Conservation (phyloP, 2,113 vertebrate species). For the Oreochromis aureus region DNA sequence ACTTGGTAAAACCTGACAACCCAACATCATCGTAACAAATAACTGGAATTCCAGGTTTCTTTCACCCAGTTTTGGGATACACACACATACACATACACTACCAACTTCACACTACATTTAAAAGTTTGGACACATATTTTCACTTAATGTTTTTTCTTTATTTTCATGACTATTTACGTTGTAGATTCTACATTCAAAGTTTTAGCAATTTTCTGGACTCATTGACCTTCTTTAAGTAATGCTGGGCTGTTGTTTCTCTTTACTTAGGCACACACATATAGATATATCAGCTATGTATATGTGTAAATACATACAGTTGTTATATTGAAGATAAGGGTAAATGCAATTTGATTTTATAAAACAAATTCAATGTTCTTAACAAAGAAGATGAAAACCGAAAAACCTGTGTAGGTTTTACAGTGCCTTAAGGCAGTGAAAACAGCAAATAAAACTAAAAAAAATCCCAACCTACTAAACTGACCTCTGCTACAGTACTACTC, state of each 20-base stretch:
- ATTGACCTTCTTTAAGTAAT: background rate
- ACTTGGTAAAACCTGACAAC: background rate
- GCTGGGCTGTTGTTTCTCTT: background rate
- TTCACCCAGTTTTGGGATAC: background rate
- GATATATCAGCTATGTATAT: background rate
- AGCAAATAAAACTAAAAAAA: background rate
- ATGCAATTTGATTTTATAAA: background rate
- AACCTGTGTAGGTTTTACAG: background rate
- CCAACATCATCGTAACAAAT: background rate
- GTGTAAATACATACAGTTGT: background rate
- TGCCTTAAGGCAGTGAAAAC: background rate
- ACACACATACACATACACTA: background rate
- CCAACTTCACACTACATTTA: background rate
- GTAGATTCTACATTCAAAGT: background rate
- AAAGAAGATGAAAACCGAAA: background rate
- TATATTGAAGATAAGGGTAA: background rate
- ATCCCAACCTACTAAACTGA: background rate
- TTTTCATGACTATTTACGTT: background rate
- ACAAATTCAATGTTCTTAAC: background rate
- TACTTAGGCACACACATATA: background rate
- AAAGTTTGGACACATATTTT: background rate
- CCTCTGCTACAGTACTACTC: background rate
- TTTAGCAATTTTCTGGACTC: background rate
- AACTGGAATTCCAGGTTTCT: background rate
- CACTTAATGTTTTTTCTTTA: background rate